These are phyloP conservation scores for Junonia oenone DNA, from an alignment of 2,888 invertebrate species.

Conservation along the genomic window DNA sequence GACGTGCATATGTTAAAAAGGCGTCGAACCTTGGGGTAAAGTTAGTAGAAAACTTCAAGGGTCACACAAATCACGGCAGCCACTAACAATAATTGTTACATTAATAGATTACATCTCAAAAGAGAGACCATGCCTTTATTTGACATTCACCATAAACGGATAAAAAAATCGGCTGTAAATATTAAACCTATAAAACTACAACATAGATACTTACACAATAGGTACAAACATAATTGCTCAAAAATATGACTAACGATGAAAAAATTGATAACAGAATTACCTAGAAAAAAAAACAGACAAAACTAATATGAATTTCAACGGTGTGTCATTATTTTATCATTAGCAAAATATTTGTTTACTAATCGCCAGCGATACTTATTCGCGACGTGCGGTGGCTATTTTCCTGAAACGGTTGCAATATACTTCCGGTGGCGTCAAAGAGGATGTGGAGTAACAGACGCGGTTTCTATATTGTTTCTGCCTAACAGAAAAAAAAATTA, in stretches of 20 bases:
- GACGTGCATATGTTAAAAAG: too few species aligned
- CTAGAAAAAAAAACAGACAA: background rate
- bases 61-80: too few species aligned
- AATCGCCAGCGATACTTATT: constrained; percentile 21
- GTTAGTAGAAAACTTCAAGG: too few species aligned
- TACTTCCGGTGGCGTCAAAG: constrained; percentile 53
- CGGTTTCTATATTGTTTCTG: background rate
- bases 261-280: background rate
- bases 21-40: too few species aligned
- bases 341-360: constrained; percentile 9
- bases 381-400: constrained; percentile 34
- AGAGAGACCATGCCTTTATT: background rate
- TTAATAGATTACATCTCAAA: too few species aligned
- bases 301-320: background rate
- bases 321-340: constrained; percentile 4
- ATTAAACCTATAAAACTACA: background rate
- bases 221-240: background rate
- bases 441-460: constrained; percentile 28
- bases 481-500: background rate
- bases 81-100: too few species aligned
- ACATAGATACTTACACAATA: background rate
- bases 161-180: too few species aligned
- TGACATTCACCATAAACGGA: too few species aligned
- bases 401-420: constrained; percentile 51
- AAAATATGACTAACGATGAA: background rate